These are phyloP conservation scores for Musca domestica DNA, from an alignment of 1,140 invertebrate species.

Conservation along the genomic window DNA sequence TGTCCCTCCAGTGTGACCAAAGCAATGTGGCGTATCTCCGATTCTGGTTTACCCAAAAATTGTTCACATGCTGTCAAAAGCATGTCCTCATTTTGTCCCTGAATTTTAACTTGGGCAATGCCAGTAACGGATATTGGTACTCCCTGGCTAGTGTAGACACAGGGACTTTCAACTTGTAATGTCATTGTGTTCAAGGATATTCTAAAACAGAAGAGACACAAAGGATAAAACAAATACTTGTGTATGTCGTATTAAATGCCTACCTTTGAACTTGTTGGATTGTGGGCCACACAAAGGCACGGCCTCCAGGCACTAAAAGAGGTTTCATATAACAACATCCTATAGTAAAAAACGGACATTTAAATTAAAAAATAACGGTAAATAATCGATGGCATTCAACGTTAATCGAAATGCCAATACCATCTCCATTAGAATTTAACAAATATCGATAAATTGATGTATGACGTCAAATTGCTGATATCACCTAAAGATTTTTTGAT, in stretches of 20 bases:
- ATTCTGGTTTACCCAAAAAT: conserved; percentile 88
- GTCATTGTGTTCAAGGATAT: conserved; percentile 97
- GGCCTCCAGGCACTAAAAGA: conserved; percentile 86
- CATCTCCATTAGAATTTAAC: conserved; percentile 11
- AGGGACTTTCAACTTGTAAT: conserved; percentile 84
- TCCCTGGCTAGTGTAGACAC: conserved; percentile 94
- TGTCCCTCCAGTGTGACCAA: conserved; percentile 95
- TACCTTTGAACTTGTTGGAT: conserved; percentile 93
- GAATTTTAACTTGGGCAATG: conserved; percentile 97
- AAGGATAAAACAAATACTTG: conserved; percentile 12
- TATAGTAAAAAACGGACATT: conserved; percentile 48
- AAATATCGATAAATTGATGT: conserved; percentile 8
- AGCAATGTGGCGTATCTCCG: conserved; percentile 90
- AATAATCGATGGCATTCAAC: too few species aligned
- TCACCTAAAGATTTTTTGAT: background rate
- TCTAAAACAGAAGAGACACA: conserved; percentile 57
- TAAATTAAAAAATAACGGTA: too few species aligned
- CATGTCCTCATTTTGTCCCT: conserved; percentile 97
- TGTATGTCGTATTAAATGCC: background rate
- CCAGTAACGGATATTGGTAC: conserved; percentile 97
- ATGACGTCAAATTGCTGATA: conserved; percentile 13
- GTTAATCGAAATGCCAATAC: background rate
- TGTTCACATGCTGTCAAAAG: conserved; percentile 93
- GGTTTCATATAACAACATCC: conserved; percentile 92
- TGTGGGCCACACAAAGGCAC: conserved; percentile 95